Evolutionary conservation across 2,888 invertebrate species (phyloP).

Genomic region (Lasioglossum leucozonium): DNA sequence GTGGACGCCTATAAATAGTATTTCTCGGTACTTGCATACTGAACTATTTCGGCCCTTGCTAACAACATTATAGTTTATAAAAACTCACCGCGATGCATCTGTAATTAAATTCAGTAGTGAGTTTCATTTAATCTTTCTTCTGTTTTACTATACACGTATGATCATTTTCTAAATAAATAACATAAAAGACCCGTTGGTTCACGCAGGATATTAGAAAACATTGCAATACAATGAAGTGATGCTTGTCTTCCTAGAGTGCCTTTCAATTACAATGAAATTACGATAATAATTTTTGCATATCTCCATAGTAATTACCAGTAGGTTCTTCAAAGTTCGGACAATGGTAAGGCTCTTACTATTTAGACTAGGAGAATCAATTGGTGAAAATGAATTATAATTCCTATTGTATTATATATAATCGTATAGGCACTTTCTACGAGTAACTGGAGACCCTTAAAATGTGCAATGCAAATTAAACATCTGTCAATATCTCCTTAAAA

Average conservation of each 20-base stretch:
- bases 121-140: conserved; percentile 62
- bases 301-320: neutral
- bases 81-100: conserved; percentile 59
- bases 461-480: conserved; percentile 42
- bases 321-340: conserved; percentile 63
- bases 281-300: conserved; percentile 21
- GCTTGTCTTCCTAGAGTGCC: conserved; percentile 39
- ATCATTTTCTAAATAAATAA: conserved; percentile 39
- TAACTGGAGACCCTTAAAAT: conserved; percentile 73
- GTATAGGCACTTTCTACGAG: conserved; percentile 84
- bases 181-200: conserved; percentile 38
- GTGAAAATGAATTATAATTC: conserved; percentile 48
- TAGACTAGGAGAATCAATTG: conserved; percentile 69
- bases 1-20: conserved; percentile 42
- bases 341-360: conserved; percentile 72
- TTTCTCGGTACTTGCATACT: conserved; percentile 26
- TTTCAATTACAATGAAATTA: conserved; percentile 28
- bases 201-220: conserved; percentile 24
- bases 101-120: conserved; percentile 75
- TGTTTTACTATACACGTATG: conserved; percentile 54
- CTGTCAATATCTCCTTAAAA: conserved; percentile 36
- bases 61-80: conserved; percentile 43
- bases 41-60: conserved; percentile 31
- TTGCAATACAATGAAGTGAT: conserved; percentile 31
- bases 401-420: conserved; percentile 67